A percentile compares a stretch with the other conserved stretches of the same genome.
Conservation (phyloP, 2,113 vertebrate species). For the Pteropus alecto region DNA sequence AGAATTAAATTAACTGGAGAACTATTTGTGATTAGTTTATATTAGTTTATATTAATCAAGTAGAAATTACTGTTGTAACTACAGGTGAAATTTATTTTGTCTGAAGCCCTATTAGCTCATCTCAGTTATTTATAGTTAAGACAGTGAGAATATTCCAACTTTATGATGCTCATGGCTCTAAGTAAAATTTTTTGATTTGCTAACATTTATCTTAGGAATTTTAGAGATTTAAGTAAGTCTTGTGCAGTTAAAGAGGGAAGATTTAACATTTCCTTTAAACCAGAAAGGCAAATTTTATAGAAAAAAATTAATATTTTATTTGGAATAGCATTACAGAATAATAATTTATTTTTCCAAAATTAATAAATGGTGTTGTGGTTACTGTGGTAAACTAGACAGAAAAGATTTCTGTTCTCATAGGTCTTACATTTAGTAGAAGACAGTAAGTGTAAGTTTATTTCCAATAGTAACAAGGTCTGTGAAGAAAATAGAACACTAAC, state of each 20-base stretch:
- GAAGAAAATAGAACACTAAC: background rate
- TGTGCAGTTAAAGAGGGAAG: background rate
- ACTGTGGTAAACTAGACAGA: background rate
- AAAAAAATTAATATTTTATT: background rate
- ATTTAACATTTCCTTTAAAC: conserved; percentile 19
- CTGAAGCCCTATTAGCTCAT: background rate
- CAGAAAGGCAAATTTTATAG: background rate
- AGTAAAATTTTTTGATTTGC: conserved; percentile 22
- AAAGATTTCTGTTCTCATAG: background rate
- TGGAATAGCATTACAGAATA: background rate
- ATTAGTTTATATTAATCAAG: background rate
- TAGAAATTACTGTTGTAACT: background rate
- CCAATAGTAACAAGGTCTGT: background rate
- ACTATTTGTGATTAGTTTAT: background rate
- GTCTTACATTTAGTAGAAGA: background rate
- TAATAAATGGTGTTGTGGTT: background rate
- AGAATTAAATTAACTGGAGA: background rate
- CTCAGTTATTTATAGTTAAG: conserved; percentile 17
- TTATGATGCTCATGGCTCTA: background rate
- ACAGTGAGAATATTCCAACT: background rate
- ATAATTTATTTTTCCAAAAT: background rate
- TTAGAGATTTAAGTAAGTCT: background rate
- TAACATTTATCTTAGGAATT: conserved; percentile 22
- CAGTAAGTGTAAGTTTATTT: background rate
- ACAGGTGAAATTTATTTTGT: background rate